A percentile compares a stretch with the other conserved stretches of the same genome.
Conservation (phyloP, 2,888 invertebrate genomes). For the Prosapia bicincta region DNA sequence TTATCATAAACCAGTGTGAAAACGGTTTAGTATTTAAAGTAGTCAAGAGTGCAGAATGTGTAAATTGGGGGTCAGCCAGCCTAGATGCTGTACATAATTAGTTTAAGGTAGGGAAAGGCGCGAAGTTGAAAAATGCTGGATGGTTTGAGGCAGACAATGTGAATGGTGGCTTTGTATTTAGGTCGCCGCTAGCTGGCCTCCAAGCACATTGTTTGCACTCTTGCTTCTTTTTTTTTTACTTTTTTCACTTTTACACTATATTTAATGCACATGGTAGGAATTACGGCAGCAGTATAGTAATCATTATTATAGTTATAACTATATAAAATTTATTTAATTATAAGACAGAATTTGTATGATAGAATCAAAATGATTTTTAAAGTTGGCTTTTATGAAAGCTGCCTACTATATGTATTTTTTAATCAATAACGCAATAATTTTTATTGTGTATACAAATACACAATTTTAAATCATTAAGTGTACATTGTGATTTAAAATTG, state of each 20-base stretch:
- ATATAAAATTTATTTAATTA: neutral
- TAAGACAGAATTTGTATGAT: slow-evolving; percentile 7
- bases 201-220: slow-evolving; percentile 89
- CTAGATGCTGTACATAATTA: slow-evolving; percentile 6
- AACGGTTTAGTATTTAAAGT: slow-evolving; percentile 25
- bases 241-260: slow-evolving; percentile 3
- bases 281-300: slow-evolving; percentile 13
- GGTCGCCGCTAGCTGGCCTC: slow-evolving; percentile 61
- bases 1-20: slow-evolving; percentile 21
- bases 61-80: slow-evolving; percentile 38
- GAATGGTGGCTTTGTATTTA: slow-evolving; percentile 37
- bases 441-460: neutral
- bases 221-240: slow-evolving; percentile 25
- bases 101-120: neutral
- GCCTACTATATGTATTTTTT: slow-evolving; percentile 21
- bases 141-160: slow-evolving; percentile 38
- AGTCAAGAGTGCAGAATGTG: slow-evolving; percentile 43
- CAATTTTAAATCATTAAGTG: neutral
- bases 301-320: slow-evolving; percentile 2
- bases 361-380: slow-evolving; percentile 29
- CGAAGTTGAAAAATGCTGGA: slow-evolving; percentile 30
- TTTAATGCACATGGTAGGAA: slow-evolving; percentile 1
- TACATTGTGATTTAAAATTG: neutral
- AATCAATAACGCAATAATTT: neutral
- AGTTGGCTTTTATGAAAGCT: slow-evolving; percentile 27